A percentile compares a stretch with the other conserved stretches of the same genome.
phyloP scores from a whole-genome alignment of 2,113 vertebrate genomes.

The Micronycteris hirsuta region DNA sequence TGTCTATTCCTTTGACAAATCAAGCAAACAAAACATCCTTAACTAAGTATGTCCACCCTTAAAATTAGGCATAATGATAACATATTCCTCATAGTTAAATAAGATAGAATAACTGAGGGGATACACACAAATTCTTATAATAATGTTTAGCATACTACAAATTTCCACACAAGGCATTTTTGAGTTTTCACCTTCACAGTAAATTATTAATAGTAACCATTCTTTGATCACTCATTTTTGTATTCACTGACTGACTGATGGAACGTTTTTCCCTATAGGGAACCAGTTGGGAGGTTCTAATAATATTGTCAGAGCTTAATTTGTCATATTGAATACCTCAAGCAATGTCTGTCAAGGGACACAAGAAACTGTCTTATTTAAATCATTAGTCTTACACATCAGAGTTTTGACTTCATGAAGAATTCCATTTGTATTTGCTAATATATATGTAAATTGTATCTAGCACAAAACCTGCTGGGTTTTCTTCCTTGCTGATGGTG shows the following conservation, averaged over 20 bases:
- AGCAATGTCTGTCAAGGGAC: neutral
- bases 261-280: neutral
- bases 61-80: neutral
- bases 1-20: neutral
- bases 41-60: neutral
- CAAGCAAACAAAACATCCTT: neutral
- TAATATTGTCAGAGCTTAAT: neutral
- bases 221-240: neutral
- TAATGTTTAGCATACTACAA: neutral
- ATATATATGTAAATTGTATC: neutral
- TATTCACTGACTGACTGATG: neutral
- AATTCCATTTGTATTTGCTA: neutral
- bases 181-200: neutral
- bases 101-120: neutral
- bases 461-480: neutral
- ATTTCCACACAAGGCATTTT: neutral
- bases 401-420: neutral
- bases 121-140: neutral
- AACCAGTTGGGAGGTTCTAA: neutral
- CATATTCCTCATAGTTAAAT: neutral
- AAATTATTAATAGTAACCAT: neutral
- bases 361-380: neutral
- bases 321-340: neutral
- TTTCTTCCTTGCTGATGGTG: neutral
- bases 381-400: neutral